Conservation (phyloP, 2,113 vertebrate species). For the Jaculus jaculus region DNA sequence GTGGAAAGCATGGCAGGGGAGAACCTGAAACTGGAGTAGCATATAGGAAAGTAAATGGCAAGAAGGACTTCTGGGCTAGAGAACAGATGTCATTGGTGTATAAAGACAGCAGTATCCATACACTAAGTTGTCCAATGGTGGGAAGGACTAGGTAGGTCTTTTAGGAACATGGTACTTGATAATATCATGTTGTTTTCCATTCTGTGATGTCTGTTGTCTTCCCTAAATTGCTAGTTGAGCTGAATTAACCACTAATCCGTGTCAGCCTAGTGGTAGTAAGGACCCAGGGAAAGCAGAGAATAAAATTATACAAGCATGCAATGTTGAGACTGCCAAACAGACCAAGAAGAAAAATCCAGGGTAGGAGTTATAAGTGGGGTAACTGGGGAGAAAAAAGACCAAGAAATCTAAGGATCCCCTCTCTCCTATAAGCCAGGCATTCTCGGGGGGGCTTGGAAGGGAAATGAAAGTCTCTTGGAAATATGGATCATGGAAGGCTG, state of each 20-base stretch:
- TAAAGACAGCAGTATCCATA: not conserved
- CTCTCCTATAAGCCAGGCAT: not conserved
- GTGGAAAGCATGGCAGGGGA: not conserved
- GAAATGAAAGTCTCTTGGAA: constrained; percentile 13
- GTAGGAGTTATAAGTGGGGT: not conserved
- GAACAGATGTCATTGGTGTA: not conserved
- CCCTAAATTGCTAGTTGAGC: not conserved
- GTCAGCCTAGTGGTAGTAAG: not conserved
- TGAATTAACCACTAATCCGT: not conserved
- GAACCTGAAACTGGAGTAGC: not conserved
- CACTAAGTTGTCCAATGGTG: not conserved
- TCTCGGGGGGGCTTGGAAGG: not conserved
- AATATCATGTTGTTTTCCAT: not conserved
- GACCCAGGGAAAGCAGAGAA: not conserved
- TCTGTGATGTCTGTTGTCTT: not conserved
- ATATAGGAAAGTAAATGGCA: not conserved
- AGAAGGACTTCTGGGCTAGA: not conserved
- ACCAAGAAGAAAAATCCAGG: not conserved
- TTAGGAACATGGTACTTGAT: not conserved
- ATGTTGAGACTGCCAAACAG: not conserved
- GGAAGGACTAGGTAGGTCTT: not conserved
- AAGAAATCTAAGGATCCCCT: not conserved
- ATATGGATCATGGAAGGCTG: not conserved
- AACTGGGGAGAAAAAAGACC: not conserved
- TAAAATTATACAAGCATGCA: not conserved